These are phyloP conservation scores for Amphimedon queenslandica DNA, from an alignment of 37 sponge, comb jelly and placozoan species.

Conservation along the genomic window DNA sequence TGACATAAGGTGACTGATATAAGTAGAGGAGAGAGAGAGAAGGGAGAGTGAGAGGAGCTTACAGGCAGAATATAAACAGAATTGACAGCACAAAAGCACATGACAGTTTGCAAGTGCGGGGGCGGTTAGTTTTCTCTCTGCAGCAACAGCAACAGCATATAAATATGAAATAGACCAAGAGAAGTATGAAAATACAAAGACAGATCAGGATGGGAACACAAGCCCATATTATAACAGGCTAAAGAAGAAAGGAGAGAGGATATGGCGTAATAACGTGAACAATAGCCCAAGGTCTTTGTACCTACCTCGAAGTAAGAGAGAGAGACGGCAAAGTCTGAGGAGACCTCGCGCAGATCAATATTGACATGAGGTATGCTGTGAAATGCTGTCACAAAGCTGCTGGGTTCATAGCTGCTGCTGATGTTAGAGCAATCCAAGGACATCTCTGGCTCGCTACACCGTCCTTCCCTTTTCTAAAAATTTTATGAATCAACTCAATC, in stretches of 20 bases:
- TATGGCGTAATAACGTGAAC: neutral
- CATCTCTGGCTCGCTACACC: neutral
- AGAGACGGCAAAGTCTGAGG: conserved; percentile 9
- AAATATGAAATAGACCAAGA: conserved; percentile 58
- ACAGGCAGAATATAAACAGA: conserved; percentile 33
- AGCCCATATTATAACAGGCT: conserved; percentile 71
- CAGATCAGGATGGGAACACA: conserved; percentile 55
- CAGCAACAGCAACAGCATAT: conserved; percentile 59
- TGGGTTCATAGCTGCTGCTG: conserved; percentile 34
- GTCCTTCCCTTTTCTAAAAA: too few relatives aligned
- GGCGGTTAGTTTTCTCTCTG: conserved; percentile 6
- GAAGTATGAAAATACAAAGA: conserved; percentile 43
- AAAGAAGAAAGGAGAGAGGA: neutral
- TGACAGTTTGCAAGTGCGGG: conserved; percentile 3
- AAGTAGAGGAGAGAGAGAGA: neutral
- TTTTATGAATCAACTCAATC: too few relatives aligned
- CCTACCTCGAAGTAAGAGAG: conserved; percentile 21
- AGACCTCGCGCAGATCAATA: conserved; percentile 29
- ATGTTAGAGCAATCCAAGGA: neutral
- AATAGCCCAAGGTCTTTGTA: conserved; percentile 1
- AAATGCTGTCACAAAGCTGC: conserved; percentile 34
- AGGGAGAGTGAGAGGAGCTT: conserved; percentile 14
- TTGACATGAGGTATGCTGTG: conserved; percentile 53
- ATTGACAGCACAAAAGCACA: conserved; percentile 19
- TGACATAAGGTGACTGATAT: neutral